phyloP scores from a whole-genome alignment of 92 coral and sea anemone species.

The Umimayanthus kanabou region DNA sequence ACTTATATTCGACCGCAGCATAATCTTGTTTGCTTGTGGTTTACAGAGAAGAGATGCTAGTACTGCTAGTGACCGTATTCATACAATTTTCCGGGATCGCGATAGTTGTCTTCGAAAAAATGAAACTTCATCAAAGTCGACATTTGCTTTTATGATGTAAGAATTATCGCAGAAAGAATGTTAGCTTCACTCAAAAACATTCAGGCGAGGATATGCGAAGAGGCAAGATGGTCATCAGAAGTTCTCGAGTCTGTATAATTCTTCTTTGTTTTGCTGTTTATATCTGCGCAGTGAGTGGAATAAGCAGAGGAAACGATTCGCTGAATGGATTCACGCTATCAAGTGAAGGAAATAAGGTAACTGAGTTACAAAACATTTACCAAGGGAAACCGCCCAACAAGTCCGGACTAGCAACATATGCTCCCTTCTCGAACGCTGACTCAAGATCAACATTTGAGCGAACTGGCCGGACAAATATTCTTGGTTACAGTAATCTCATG shows the following conservation, averaged over 20 bases:
- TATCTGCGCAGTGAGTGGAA: background rate
- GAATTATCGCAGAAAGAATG: background rate
- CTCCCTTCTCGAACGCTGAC: background rate
- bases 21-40: background rate
- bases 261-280: slow-evolving; percentile 4
- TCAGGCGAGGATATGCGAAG: background rate
- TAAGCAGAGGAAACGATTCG: background rate
- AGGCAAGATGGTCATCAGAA: background rate
- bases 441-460: background rate
- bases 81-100: background rate
- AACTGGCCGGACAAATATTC: background rate
- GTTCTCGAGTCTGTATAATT: background rate
- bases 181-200: background rate
- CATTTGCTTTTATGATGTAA: slow-evolving; percentile 17
- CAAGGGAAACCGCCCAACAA: background rate
- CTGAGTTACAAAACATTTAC: background rate
- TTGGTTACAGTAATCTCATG: background rate
- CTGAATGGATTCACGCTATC: background rate
- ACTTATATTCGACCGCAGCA: background rate
- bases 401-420: background rate
- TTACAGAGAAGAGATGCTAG: background rate
- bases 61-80: slow-evolving; percentile 26
- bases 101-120: slow-evolving; percentile 13
- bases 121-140: slow-evolving; percentile 2
- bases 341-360: background rate